Conservation (phyloP, 53 echinoderm and acorn worm species). For the Holothuria leucospilota region DNA sequence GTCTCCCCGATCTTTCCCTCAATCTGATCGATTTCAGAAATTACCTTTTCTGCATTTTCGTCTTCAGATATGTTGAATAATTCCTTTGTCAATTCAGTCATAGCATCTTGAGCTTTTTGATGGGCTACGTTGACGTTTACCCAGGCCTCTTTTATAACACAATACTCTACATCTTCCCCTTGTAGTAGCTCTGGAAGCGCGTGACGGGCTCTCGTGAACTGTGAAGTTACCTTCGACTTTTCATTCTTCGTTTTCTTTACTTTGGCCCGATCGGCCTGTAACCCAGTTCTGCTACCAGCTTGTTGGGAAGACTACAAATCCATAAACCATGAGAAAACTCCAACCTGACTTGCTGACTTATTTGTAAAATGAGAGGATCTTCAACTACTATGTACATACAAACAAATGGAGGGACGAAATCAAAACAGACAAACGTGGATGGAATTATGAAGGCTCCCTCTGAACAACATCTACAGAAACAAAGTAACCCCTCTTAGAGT, state of each 20-base stretch:
- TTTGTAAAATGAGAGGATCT: too few relatives aligned
- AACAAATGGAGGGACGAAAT: too few relatives aligned
- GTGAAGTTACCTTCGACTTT: constrained; percentile 1
- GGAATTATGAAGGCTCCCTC: too few relatives aligned
- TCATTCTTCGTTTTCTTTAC: not conserved
- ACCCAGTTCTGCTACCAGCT: too few relatives aligned
- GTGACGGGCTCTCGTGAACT: not conserved
- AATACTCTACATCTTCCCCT: not conserved
- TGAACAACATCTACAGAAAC: too few relatives aligned
- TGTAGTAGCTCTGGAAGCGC: not conserved
- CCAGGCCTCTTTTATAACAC: not conserved
- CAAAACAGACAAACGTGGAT: too few relatives aligned
- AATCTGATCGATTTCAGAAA: not conserved
- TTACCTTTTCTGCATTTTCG: not conserved
- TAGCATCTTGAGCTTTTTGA: not conserved
- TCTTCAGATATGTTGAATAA: not conserved
- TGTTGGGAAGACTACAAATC: too few relatives aligned
- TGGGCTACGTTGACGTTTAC: not conserved
- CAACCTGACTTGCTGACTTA: too few relatives aligned
- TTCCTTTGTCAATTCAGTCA: not conserved
- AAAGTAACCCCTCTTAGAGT: too few relatives aligned
- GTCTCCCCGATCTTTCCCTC: too few relatives aligned
- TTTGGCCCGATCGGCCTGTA: not conserved
- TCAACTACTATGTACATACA: too few relatives aligned
- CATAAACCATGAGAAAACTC: too few relatives aligned